Base-by-base conservation (phyloP, 1,140 invertebrate genomes). In the Carcinoscorpius rotundicauda region DNA sequence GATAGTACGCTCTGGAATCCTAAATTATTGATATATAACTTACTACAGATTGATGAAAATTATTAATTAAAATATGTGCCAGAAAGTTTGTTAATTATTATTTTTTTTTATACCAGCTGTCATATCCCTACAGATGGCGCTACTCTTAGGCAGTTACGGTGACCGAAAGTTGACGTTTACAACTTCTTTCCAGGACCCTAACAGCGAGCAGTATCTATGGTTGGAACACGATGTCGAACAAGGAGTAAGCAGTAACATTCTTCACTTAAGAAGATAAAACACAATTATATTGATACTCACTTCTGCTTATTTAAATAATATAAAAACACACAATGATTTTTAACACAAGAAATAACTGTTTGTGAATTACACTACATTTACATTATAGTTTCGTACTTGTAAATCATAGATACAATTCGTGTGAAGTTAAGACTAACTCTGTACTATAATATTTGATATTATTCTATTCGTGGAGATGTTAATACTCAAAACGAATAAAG, bases 131-230 rank as follows among this genome's bases (percentile, higher is more conserved):
- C 77, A 88, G 3, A 76, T 94, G 64, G 89, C 88, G 4, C 77
- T 95, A 62, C 81, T 88, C 68, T 84, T 94, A 5, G 91, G 94
- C 72, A 82, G 85, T 67, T 81, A 93, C 59, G 89, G 90, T 66
- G 89, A 93, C 61, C 67, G 64, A 48, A 78, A 84, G 51, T 11
- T 68, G 8, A 48, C 58, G 0, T 95, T 91, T 87, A 85, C 84
- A 65, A 78, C 79, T 29, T 86, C 86, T 65, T 80, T 91, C 4
- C 76, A 79, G 6, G 86, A 94, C 72, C 84, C 81, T 58, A 85
- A 86, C 6, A 89, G 88, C 4, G 88, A 92, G 57, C 82, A 85
- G 3, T 93, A 89, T 74, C 87, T 88, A 56, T 84, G 88, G 61
- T 75, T 94, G 3, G 86, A 87, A 72, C 92, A 85, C 73, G 91